phyloP scores from a whole-genome alignment of 2,888 invertebrate species.

The Ochropleura plecta region DNA sequence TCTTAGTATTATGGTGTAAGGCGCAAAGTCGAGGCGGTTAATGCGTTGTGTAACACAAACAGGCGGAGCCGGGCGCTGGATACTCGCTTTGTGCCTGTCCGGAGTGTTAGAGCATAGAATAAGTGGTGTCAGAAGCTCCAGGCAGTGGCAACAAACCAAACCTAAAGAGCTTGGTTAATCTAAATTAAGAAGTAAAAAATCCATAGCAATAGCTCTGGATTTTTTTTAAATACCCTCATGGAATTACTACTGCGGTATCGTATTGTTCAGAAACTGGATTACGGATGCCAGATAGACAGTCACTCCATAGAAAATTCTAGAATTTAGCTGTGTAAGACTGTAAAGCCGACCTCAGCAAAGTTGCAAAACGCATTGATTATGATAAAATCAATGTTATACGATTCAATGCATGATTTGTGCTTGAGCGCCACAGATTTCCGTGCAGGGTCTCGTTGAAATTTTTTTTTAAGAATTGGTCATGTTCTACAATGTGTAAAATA shows the following conservation, averaged over 20 bases:
- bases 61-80: constrained; percentile 64
- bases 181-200: no score
- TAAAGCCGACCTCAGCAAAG: background rate
- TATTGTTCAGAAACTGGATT: no score
- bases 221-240: no score
- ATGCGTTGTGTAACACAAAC: constrained; percentile 77
- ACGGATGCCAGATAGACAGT: no score
- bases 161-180: no score
- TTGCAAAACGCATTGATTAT: background rate
- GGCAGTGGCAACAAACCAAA: background rate
- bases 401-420: background rate
- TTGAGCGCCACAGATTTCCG: background rate
- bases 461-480: background rate
- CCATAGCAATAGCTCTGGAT: no score
- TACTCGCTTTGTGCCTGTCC: constrained; percentile 63
- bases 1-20: constrained; percentile 77
- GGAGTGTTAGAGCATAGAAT: constrained; percentile 9
- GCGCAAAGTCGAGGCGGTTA: constrained; percentile 70
- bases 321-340: background rate
- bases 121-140: constrained; percentile 18
- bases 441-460: background rate
- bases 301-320: background rate
- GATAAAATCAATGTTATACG: background rate
- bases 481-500: background rate
- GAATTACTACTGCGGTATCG: background rate